Base-by-base conservation (phyloP, 2,113 vertebrate genomes). In the Bambusicola thoracicus region DNA sequence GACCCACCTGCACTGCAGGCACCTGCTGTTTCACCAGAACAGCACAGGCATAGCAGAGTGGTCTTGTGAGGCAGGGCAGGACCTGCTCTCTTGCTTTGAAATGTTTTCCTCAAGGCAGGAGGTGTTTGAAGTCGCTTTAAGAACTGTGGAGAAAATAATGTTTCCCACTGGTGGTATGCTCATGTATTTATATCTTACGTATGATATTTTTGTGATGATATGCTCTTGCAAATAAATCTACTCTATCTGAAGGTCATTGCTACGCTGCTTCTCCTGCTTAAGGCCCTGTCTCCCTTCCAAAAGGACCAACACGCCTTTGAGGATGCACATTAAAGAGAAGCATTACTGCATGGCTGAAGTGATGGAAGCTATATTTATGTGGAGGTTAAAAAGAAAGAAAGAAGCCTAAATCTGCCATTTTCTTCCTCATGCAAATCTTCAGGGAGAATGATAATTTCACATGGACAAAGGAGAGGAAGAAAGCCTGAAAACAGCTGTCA, bases 351-450 rank as follows among this genome's bases (percentile, higher is more conserved):
- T 0, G 27, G 25, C 81, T 85, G 25, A 56, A 8, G 7, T 80
- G 70, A 32, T 76, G 25, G 55, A 92, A 95, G 41, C 56, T 92
- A 62, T 73, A 87, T 92, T 92, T 85, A 32, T 70, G 59, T 38
- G 1, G 1, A 41, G 62, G 58, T 76, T 91, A 73, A 89, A 85
- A 94, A 53, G 85, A 51, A 27, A 51, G 63, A 87, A 92, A 92
- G 25, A 40, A 94, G 67, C 44, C 38, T 87, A 89, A 87, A 91
- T 91, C 63, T 89, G 63, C 29, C 15, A 21, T 87, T 95, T 95
- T 82, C 55, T 87, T 87, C 32, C 65, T 87, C 13, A 24, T 92
- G 72, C 75, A 82, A 32, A 63, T 91, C 51, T 91, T 91, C 43
- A 43, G 15, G 2, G 92, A 90, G 65, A 84, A 9, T 78, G 51